A percentile compares a stretch with the other conserved stretches of the same genome.
phyloP scores from a whole-genome alignment of 1,140 invertebrate genomes.

The Panulirus ornatus region DNA sequence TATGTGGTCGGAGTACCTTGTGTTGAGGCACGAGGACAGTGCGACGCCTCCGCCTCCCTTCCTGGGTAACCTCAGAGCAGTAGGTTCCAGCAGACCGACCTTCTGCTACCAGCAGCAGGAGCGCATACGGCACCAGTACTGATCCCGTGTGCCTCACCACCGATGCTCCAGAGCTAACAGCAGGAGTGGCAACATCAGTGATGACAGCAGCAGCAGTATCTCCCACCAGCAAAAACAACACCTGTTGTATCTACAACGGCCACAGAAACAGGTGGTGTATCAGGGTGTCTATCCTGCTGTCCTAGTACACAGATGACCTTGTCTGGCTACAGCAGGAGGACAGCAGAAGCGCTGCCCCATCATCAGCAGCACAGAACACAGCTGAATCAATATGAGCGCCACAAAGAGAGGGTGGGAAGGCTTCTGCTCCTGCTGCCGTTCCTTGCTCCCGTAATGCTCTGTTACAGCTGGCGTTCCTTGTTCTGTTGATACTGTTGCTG shows the following conservation, averaged over 20 bases:
- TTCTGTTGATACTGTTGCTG: neutral
- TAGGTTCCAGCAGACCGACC: too few relatives aligned
- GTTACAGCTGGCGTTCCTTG: neutral
- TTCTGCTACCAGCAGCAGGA: neutral
- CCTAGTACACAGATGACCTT: too few relatives aligned
- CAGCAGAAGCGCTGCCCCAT: neutral
- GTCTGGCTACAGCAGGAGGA: slow-evolving; percentile 7
- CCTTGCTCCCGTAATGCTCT: too few relatives aligned
- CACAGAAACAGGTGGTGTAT: too few relatives aligned
- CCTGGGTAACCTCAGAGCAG: too few relatives aligned
- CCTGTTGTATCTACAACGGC: too few relatives aligned
- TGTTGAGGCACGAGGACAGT: too few relatives aligned
- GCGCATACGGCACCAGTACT: neutral
- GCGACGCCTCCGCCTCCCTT: too few relatives aligned
- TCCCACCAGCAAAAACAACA: neutral
- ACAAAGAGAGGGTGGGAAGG: neutral
- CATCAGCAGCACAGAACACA: neutral
- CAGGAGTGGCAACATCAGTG: neutral
- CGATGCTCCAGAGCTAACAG: neutral
- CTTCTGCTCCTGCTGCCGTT: neutral
- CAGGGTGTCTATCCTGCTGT: too few relatives aligned
- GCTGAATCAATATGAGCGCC: slow-evolving; percentile 16
- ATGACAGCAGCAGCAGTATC: neutral
- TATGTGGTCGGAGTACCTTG: too few relatives aligned
- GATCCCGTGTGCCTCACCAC: too few relatives aligned